Base-by-base conservation (phyloP, 35 echinoderm and acorn worm species). In the Apostichopus parvimensis region DNA sequence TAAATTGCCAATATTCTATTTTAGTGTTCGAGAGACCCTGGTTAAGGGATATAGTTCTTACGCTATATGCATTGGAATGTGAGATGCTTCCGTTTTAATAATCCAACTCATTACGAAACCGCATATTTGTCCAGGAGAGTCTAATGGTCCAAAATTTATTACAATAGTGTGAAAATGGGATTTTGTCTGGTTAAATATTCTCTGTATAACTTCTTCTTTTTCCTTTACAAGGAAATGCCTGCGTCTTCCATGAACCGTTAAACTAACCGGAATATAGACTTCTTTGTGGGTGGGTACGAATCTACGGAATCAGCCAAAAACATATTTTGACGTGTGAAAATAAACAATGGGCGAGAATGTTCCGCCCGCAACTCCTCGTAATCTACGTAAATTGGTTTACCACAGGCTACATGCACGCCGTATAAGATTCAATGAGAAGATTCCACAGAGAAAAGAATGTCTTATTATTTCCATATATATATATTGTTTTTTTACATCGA, bases 251-350 rank as follows among this genome's bases (percentile, higher is more conserved):
- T 28, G 26, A 28, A 28, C 26, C 6, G 6, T 18, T 18, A 4
- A 45, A 45, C 34, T 45, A 45, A 45, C 34, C 34, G 34, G 71
- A 75, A 0, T 18, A 75, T 18, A 75, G 71, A 75, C 71, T 14
- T 75, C 71, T 7, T 75, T 75, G 71, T 75, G 71, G 71, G 71
- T 75, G 71, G 71, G 71, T 75, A 75, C 15, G 71, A 75, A 13
- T 75, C 14, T 22, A n/a, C 71, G 17, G n/a, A 75, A 13, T 75
- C 3, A 6, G 17, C n/a, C 14, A 75, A 75, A 75, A 75, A 75
- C 71, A 75, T 75, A 75, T 75, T 75, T 75, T 75, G 71, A 75
- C 71, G 71, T 75, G 71, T 75, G 71, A 75, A 75, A 75, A 75
- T 75, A 75, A 75, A 75, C 71, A 75, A 75, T 22, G 17, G 20